Evolutionary conservation across 1,140 invertebrate species (phyloP), one percentile per base, ranked within the genome.

Genomic region (Lethrus apterus): DNA sequence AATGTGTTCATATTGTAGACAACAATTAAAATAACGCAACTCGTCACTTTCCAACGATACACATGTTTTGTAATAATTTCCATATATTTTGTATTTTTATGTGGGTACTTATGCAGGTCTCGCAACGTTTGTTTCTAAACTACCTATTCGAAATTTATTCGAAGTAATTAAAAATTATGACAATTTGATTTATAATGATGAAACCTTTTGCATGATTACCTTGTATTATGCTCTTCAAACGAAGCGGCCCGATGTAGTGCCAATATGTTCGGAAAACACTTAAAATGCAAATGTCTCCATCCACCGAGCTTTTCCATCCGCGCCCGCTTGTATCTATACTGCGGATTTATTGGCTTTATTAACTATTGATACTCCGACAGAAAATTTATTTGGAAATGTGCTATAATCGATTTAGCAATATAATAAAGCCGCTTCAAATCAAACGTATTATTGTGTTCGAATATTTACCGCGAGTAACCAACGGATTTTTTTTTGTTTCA

Each of bases 191-290:
- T 17, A 10, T 23, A 18, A 21, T 38, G 24, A 38, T 23, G 18
- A 11, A 38, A 38, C 35, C 35, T 38, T 38, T 38, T 38, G 24
- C 35, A 21, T 11, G 18, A 38, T 11, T 21, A 38, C 35, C 35
- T 38, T 38, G 35, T 21, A 21, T 21, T 38, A 21, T 38, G 20
- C 24, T 10, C 35, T 13, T 21, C 24, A 18, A 2, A 17, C 35
- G 35, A 38, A 18, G 35, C 32, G 19, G 17, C 9, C 14, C 35
- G 24, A 38, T 38, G 35, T 38, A 38, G 35, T 38, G 48, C 45
- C 56, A 58, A 55, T 56, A 58, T 58, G 56, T 56, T 48, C 51
- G 45, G 56, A 53, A 58, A 58, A 58, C 56, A 56, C 56, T 58
- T 58, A 58, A 58, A 58, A 58, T 58, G 56, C 56, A 58, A 58